These are phyloP conservation scores for Lerista edwardsae DNA, from an alignment of 2,797 vertebrate species.

Conservation along the genomic window DNA sequence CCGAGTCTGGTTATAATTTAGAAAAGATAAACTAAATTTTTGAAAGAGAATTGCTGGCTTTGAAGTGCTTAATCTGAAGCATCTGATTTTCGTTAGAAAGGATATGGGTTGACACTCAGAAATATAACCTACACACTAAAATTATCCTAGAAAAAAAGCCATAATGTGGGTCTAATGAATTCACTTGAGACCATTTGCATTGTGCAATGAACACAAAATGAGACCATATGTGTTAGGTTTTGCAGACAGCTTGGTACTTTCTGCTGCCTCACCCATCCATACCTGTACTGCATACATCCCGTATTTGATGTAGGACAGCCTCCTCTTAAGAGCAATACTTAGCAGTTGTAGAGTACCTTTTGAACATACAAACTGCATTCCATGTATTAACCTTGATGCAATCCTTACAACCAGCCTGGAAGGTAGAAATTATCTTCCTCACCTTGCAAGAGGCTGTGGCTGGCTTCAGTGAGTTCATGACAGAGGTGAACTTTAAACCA, in stretches of 20 bases:
- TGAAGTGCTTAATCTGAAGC: slow-evolving; percentile 51
- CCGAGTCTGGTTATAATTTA: slow-evolving; percentile 10
- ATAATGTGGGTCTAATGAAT: slow-evolving; percentile 70
- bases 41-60: slow-evolving; percentile 52
- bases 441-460: no score
- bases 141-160: slow-evolving; percentile 58
- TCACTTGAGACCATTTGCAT: slow-evolving; percentile 67
- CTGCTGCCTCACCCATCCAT: slow-evolving; percentile 52
- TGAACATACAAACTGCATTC: no score
- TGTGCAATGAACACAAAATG: slow-evolving; percentile 72
- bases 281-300: slow-evolving; percentile 43
- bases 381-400: no score
- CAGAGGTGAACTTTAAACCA: no score
- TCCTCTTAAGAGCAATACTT: neutral
- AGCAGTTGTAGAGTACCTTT: no score
- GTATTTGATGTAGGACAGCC: slow-evolving; percentile 47
- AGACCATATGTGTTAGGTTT: slow-evolving; percentile 70
- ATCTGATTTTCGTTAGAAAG: slow-evolving; percentile 50
- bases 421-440: no score
- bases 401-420: no score
- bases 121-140: slow-evolving; percentile 59
- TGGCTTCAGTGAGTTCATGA: no score
- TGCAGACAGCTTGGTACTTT: slow-evolving; percentile 64
- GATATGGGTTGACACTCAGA: slow-evolving; percentile 58
- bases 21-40: slow-evolving; percentile 13